Conservation (phyloP, 2,797 vertebrate genomes). For the Dendrocincla fuliginosa region DNA sequence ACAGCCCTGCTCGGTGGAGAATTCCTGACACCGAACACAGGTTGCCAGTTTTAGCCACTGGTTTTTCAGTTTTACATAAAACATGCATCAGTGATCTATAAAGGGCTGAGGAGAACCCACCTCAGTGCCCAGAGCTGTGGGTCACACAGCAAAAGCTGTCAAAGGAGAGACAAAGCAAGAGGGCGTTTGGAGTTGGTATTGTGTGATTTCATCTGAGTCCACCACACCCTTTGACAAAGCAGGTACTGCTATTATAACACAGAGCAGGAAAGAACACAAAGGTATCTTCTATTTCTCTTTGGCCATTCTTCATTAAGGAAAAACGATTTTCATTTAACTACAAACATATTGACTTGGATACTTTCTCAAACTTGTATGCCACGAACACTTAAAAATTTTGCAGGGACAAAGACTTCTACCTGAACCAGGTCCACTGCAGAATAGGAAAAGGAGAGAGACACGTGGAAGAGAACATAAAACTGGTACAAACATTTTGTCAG, state of each 20-base stretch:
- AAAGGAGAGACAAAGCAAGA: neutral
- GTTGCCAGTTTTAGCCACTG: neutral
- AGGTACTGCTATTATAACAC: neutral
- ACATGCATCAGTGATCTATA: rapidly evolving
- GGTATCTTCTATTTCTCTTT: neutral
- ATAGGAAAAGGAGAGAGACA: neutral
- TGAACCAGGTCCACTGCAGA: neutral
- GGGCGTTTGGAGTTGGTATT: neutral
- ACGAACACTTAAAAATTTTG: neutral
- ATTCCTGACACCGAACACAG: neutral
- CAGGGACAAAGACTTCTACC: neutral
- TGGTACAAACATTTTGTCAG: neutral
- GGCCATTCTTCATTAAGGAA: neutral
- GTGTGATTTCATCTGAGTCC: neutral
- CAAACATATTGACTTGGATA: neutral
- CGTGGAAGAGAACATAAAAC: rapidly evolving
- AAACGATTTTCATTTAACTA: neutral
- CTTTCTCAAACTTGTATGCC: neutral
- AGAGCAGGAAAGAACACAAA: neutral
- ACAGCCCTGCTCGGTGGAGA: neutral
- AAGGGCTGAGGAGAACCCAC: neutral
- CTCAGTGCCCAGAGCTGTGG: neutral
- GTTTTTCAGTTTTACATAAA: neutral
- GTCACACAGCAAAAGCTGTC: neutral
- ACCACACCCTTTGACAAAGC: neutral